A percentile compares a stretch with the other conserved stretches of the same genome.
Evolutionary conservation across 1,140 invertebrate species (phyloP).

Genomic region (Rhyacophila brunnea): DNA sequence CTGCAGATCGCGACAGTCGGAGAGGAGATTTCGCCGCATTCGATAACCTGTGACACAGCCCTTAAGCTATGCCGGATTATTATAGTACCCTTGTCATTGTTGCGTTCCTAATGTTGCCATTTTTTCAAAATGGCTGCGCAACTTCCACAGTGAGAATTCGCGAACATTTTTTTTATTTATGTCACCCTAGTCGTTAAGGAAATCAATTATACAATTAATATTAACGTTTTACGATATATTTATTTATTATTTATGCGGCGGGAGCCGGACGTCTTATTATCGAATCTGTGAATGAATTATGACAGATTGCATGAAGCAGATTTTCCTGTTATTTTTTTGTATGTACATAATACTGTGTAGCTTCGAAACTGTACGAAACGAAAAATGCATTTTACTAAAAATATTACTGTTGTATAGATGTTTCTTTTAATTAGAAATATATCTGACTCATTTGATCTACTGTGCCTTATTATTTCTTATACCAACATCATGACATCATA

Average conservation of each 20-base stretch:
- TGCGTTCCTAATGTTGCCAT: neutral
- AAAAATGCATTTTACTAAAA: constrained; percentile 26
- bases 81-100: neutral
- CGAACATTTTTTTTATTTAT: constrained; percentile 27
- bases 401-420: constrained; percentile 33
- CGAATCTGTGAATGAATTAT: neutral
- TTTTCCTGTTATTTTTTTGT: constrained; percentile 8
- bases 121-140: neutral
- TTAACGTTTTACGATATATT: constrained; percentile 27
- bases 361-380: constrained; percentile 10
- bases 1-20: constrained; percentile 45
- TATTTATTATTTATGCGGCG: constrained; percentile 13
- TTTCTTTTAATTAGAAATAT: constrained; percentile 35
- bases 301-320: too few relatives aligned
- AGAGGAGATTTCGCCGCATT: constrained; percentile 51
- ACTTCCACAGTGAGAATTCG: constrained; percentile 30
- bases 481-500: too few relatives aligned
- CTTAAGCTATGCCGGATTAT: neutral
- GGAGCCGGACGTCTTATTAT: too few relatives aligned
- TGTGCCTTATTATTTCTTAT: neutral
- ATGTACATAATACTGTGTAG: constrained; percentile 5
- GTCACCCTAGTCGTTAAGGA: constrained; percentile 22
- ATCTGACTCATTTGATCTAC: constrained; percentile 17
- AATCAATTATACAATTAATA: constrained; percentile 23
- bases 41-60: constrained; percentile 42